Evolutionary conservation across 2,888 invertebrate genomes (phyloP), one percentile per base, ranked within the genome.

Genomic region (Zootermopsis nevadensis): DNA sequence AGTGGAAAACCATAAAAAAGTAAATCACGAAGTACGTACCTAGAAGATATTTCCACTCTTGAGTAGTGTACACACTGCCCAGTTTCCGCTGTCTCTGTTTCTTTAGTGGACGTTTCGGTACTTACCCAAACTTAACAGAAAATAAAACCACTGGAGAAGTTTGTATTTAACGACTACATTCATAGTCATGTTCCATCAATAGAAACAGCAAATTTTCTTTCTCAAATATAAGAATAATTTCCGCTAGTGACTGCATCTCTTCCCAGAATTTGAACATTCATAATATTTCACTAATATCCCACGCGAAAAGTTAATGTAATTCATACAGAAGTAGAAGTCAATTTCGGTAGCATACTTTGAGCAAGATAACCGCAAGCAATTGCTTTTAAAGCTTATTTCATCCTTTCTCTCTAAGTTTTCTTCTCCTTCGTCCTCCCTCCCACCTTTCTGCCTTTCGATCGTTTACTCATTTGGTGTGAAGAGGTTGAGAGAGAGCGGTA

Each of bases 301-400:
- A 33, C 24, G 72, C 83, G 84, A 84, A 53, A 79, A 86, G 85
- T 85, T 86, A 85, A 86, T 85, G 84, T 85, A 86, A 85, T 86
- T 86, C 85, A 85, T 84, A 84, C 83, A 77, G 66, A n/a, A 42
- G 76, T 79, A 24, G n/a, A 79, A 83, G 83, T 83, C 83, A 83
- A 84, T 80, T 83, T 83, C 67, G 30, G 80, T 48, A 79, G 81
- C 80, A 79, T 84, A 82, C 83, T 84, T 83, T 72, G 77, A 69
- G 60, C 66, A 76, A 60, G 82, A 84, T 84, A 84, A 84, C 84
- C 84, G 82, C 84, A 74, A 84, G 84, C 81, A 82, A 84, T 80
- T 82, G 79, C 79, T 79, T 79, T 66, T 66, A 79, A 33, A 79
- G 79, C 79, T 79, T 83, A 83, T 35, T 79, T 42, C n/a, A 42